phyloP scores from a whole-genome alignment of 2,797 vertebrate species.

The Apodemus agrarius region DNA sequence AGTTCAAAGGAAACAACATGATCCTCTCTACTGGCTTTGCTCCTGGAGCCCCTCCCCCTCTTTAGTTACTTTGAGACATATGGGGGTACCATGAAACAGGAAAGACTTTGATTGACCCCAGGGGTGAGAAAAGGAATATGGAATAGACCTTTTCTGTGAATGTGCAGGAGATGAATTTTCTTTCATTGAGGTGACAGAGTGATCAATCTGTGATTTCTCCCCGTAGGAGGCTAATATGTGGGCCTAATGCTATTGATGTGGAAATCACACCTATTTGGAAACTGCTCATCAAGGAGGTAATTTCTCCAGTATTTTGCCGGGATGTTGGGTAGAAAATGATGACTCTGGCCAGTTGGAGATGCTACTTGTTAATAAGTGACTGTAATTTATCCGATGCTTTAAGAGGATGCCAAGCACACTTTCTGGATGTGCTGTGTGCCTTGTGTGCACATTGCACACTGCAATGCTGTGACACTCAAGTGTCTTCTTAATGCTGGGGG shows the following conservation, averaged over 20 bases:
- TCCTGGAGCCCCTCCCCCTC: neutral
- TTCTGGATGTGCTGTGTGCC: neutral
- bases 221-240: slow-evolving; percentile 87
- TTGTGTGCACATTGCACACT: neutral
- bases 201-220: slow-evolving; percentile 64
- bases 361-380: neutral
- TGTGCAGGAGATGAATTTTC: slow-evolving; percentile 6
- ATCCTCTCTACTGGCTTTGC: neutral
- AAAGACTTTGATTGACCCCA: neutral
- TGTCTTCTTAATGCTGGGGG: neutral
- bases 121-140: neutral
- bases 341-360: slow-evolving; percentile 11
- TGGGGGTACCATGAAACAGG: neutral
- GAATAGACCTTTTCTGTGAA: neutral
- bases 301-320: slow-evolving; percentile 57
- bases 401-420: neutral
- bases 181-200: slow-evolving; percentile 28
- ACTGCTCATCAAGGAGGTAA: slow-evolving; percentile 90
- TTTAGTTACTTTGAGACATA: neutral
- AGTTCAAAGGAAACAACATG: neutral
- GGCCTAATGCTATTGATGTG: slow-evolving; percentile 88
- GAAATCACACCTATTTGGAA: slow-evolving; percentile 90
- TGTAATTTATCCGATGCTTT: neutral
- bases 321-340: neutral
- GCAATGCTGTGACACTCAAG: neutral